Conservation (phyloP, 2,797 vertebrate genomes). For the Sebastes diploproa region DNA sequence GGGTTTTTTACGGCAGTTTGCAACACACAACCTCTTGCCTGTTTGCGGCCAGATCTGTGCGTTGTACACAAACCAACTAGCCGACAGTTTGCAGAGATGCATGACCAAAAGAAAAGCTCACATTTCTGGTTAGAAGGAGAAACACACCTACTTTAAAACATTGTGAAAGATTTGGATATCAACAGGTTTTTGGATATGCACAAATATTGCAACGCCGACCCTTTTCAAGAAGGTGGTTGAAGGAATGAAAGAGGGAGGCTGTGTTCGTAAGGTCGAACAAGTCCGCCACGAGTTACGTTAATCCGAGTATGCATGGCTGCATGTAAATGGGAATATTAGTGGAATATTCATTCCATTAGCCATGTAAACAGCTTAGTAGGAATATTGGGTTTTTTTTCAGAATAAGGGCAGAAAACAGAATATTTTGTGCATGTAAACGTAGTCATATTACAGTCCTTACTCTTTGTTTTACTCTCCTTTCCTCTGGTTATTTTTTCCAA, state of each 20-base stretch:
- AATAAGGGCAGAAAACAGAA: too few species aligned
- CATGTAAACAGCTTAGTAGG: too few species aligned
- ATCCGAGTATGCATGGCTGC: neutral
- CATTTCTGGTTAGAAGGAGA: neutral
- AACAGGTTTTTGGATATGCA: too few species aligned
- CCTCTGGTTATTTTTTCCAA: neutral
- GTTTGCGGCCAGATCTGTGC: accelerated
- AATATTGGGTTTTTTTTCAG: too few species aligned
- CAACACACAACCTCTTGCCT: neutral
- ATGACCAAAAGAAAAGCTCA: neutral
- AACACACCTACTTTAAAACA: too few species aligned
- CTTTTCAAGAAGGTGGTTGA: too few species aligned
- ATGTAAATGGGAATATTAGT: neutral
- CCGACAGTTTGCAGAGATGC: neutral
- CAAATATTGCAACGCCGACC: too few species aligned
- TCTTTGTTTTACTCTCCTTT: neutral
- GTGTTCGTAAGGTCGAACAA: too few species aligned
- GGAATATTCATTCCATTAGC: too few species aligned
- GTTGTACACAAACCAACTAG: neutral
- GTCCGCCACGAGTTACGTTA: too few species aligned
- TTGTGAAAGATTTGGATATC: too few species aligned
- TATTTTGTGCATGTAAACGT: neutral
- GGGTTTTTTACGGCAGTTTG: accelerated
- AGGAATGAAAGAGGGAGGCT: too few species aligned
- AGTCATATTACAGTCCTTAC: neutral